Conservation (phyloP, 1,140 invertebrate genomes). For the Panagrolaimus sp. region DNA sequence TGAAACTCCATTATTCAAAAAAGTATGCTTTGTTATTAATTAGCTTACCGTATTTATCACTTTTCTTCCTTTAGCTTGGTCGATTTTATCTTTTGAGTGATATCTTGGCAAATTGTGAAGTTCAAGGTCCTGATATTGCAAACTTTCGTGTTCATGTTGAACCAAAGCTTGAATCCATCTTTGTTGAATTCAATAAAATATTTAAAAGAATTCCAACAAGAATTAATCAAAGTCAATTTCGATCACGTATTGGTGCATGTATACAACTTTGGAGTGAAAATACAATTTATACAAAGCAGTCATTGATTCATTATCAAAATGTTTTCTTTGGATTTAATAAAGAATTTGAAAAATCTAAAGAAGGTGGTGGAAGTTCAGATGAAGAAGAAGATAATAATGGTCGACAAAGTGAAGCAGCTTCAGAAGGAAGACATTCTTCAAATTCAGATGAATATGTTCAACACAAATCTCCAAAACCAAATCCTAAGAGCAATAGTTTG, state of each 20-base stretch:
- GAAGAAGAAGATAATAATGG: neutral
- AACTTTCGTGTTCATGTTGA: slow-evolving; percentile 87
- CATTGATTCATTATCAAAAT: slow-evolving; percentile 80
- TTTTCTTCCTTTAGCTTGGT: slow-evolving; percentile 75
- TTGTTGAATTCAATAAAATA: slow-evolving; percentile 73
- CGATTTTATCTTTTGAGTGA: slow-evolving; percentile 90
- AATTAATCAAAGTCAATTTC: slow-evolving; percentile 89
- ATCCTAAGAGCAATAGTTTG: neutral
- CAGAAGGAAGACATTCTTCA: slow-evolving; percentile 4
- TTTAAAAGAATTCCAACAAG: slow-evolving; percentile 76
- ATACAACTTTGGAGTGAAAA: slow-evolving; percentile 97
- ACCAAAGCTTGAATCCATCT: slow-evolving; percentile 75
- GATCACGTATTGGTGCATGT: slow-evolving; percentile 83
- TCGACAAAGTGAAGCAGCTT: neutral
- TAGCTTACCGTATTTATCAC: slow-evolving; percentile 19
- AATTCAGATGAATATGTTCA: slow-evolving; percentile 13
- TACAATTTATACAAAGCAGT: slow-evolving; percentile 89
- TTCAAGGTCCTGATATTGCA: slow-evolving; percentile 92
- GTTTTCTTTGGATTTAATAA: slow-evolving; percentile 72
- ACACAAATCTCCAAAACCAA: neutral
- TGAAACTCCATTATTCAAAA: slow-evolving; percentile 76
- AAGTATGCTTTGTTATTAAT: slow-evolving; percentile 61
- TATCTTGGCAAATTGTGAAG: slow-evolving; percentile 85
- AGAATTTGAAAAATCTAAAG: slow-evolving; percentile 4
- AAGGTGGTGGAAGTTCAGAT: slow-evolving; percentile 28